phyloP scores from a whole-genome alignment of 1,140 invertebrate species.

The Anastrepha ludens region DNA sequence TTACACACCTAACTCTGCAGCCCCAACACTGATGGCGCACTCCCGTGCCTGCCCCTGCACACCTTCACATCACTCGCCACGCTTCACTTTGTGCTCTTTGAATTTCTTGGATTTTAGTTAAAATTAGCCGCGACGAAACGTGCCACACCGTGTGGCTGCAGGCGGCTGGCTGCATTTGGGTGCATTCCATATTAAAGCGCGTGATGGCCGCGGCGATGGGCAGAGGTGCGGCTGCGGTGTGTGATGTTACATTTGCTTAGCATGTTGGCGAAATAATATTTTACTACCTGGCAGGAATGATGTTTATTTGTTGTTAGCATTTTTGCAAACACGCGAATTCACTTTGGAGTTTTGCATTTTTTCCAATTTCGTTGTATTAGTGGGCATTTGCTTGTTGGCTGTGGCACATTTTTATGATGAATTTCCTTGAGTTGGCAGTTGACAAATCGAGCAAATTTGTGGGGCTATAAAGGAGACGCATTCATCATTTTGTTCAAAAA shows the following conservation, averaged over 20 bases:
- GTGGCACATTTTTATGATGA: constrained; percentile 35
- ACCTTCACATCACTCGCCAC: neutral
- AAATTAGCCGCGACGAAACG: constrained; percentile 45
- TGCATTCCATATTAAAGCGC: constrained; percentile 24
- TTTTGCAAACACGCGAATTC: constrained; percentile 28
- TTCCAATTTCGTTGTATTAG: neutral
- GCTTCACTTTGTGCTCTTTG: neutral
- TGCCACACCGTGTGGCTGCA: constrained; percentile 33
- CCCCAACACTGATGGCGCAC: neutral
- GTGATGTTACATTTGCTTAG: constrained; percentile 25
- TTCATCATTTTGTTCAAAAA: neutral
- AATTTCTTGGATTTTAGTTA: constrained; percentile 48
- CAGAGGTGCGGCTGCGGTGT: neutral
- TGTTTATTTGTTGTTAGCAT: constrained; percentile 50
- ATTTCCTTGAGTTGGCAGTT: constrained; percentile 42
- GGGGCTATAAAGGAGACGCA: constrained; percentile 26
- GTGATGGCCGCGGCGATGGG: too few species aligned
- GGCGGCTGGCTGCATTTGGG: constrained; percentile 19
- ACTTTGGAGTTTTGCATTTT: constrained; percentile 24
- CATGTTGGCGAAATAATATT: constrained; percentile 43
- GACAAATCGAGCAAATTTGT: constrained; percentile 44
- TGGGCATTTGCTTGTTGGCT: neutral
- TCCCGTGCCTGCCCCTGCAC: neutral
- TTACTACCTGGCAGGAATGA: constrained; percentile 40
- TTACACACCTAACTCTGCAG: neutral